Evolutionary conservation across 2,888 invertebrate species (phyloP).

Genomic region (Teleiodes luculella): DNA sequence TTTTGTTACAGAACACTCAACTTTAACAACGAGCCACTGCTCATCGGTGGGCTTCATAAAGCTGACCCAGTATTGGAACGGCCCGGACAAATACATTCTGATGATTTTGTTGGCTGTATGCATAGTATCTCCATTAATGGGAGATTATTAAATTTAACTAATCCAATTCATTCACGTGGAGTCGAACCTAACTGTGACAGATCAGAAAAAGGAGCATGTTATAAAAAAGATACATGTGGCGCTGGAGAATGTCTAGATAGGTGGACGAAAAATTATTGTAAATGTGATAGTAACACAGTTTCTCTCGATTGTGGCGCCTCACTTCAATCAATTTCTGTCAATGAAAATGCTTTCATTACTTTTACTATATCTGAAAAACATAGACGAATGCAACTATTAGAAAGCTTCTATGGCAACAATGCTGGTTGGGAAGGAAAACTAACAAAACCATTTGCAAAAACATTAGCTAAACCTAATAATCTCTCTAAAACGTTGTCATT

Average conservation of each 20-base stretch:
- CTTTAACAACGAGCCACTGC: constrained; percentile 92
- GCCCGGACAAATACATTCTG: constrained; percentile 93
- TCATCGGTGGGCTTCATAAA: constrained; percentile 90
- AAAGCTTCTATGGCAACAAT: constrained; percentile 86
- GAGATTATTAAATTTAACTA: constrained; percentile 87
- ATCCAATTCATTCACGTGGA: constrained; percentile 84
- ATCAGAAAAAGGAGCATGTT: constrained; percentile 82
- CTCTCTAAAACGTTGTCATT: constrained; percentile 87
- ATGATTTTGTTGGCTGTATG: constrained; percentile 96
- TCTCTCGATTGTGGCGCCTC: constrained; percentile 90
- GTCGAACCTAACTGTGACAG: constrained; percentile 88
- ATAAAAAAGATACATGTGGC: constrained; percentile 73
- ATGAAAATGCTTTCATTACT: constrained; percentile 87
- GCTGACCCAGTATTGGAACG: constrained; percentile 93
- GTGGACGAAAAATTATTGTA: constrained; percentile 88
- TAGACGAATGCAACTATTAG: constrained; percentile 90
- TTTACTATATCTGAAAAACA: constrained; percentile 90
- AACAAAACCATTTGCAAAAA: constrained; percentile 46
- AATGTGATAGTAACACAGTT: constrained; percentile 82
- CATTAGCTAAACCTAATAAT: constrained; percentile 50
- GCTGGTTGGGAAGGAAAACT: constrained; percentile 81
- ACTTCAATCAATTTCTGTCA: constrained; percentile 87
- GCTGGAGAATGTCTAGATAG: constrained; percentile 88
- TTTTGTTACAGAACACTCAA: constrained; percentile 87
- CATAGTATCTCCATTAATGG: constrained; percentile 95